phyloP scores from a whole-genome alignment of 1,140 invertebrate genomes.

The Brachionus rubens region DNA sequence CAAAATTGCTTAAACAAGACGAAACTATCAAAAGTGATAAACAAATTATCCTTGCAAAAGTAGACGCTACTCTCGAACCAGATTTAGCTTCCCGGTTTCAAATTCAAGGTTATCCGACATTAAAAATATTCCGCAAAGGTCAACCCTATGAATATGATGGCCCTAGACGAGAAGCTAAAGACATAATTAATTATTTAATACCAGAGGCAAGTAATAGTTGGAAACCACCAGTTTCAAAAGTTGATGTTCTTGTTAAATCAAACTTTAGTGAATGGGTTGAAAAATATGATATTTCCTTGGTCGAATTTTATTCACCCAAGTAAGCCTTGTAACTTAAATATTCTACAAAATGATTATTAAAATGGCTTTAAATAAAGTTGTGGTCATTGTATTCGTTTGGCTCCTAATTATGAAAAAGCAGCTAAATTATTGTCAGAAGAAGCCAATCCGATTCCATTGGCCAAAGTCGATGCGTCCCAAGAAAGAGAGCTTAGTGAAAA shows the following conservation, averaged over 20 bases:
- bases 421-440: conserved; percentile 61
- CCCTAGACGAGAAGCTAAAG: conserved; percentile 13
- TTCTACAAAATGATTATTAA: background rate
- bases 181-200: conserved; percentile 20
- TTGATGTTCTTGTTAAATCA: background rate
- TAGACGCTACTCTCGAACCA: conserved; percentile 89
- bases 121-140: conserved; percentile 92
- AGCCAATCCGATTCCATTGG: conserved; percentile 71
- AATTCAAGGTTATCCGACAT: conserved; percentile 89
- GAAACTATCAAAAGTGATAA: conserved; percentile 50
- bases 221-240: conserved; percentile 18
- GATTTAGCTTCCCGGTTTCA: conserved; percentile 80
- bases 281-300: conserved; percentile 31
- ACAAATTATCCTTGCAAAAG: conserved; percentile 82
- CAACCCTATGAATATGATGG: conserved; percentile 26
- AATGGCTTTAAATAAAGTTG: conserved; percentile 34
- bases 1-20: conserved; percentile 55
- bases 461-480: conserved; percentile 92
- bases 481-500: conserved; percentile 83
- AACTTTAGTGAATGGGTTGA: conserved; percentile 38
- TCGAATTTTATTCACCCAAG: conserved; percentile 39
- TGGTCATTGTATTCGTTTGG: conserved; percentile 82
- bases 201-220: background rate
- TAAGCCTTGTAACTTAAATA: background rate
- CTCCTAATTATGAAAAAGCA: conserved; percentile 87